These are phyloP conservation scores for Jacana jacana DNA, from an alignment of 2,113 vertebrate genomes.

Conservation along the genomic window DNA sequence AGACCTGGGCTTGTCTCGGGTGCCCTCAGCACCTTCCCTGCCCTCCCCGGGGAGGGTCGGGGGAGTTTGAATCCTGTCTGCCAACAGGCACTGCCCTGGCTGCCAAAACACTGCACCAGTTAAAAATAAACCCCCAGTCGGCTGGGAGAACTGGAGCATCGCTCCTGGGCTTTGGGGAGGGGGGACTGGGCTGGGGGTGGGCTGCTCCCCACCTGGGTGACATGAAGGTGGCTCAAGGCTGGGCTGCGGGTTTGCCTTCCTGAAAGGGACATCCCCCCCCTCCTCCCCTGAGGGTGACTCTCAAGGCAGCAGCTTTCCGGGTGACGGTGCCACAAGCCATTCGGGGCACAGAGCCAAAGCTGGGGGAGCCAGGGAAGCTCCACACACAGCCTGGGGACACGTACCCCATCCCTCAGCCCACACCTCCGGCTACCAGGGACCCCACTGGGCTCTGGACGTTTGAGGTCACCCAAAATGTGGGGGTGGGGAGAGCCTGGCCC, in stretches of 20 bases:
- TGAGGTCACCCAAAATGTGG: too few species aligned
- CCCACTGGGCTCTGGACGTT: too few species aligned
- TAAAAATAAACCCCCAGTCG: neutral
- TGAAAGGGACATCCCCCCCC: neutral
- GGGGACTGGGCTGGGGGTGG: neutral
- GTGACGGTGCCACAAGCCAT: neutral
- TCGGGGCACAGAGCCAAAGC: too few species aligned
- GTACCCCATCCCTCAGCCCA: too few species aligned
- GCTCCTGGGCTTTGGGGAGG: neutral
- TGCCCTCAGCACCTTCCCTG: neutral
- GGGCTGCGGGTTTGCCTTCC: neutral
- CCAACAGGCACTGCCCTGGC: neutral
- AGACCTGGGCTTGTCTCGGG: neutral
- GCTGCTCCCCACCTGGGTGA: neutral
- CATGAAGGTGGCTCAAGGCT: neutral
- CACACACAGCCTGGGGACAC: too few species aligned
- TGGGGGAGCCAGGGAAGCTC: too few species aligned
- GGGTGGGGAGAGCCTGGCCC: too few species aligned
- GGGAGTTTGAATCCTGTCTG: neutral
- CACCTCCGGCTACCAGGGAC: too few species aligned
- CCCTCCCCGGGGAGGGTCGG: accelerated
- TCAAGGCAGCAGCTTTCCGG: neutral
- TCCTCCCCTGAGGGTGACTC: neutral
- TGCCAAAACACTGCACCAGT: neutral
- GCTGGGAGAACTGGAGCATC: neutral